Conservation (phyloP, 1,140 invertebrate species). For the Rhopalosiphum maidis region DNA sequence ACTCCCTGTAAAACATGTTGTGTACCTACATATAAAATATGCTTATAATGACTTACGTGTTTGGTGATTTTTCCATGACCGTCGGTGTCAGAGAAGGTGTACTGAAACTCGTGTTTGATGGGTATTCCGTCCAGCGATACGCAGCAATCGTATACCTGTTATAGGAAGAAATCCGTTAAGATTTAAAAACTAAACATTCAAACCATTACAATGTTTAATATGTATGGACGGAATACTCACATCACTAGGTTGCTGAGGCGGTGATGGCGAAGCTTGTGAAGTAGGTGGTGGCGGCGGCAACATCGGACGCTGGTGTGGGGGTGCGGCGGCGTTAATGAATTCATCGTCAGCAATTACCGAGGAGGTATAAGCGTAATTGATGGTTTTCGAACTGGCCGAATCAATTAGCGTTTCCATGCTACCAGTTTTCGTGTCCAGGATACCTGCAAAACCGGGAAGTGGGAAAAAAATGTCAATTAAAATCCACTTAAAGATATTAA, state of each 20-base stretch:
- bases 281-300: conserved; percentile 1
- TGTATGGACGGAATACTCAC: not conserved
- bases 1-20: not conserved
- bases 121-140: conserved; percentile 46
- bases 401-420: conserved; percentile 57
- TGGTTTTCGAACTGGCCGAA: conserved; percentile 40
- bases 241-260: not conserved
- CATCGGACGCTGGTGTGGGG: conserved; percentile 29
- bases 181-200: not conserved
- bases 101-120: conserved; percentile 52
- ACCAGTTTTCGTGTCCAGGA: conserved; percentile 41
- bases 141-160: conserved; percentile 41
- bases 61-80: conserved; percentile 45
- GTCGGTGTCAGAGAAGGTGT: conserved; percentile 21
- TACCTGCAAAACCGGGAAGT: conserved; percentile 62
- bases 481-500: conserved; percentile 53
- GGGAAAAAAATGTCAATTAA: conserved; percentile 35
- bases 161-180: not conserved
- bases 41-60: not conserved
- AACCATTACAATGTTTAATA: not conserved
- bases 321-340: not conserved
- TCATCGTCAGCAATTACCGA: conserved; percentile 42
- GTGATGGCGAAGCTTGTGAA: not conserved
- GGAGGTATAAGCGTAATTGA: conserved; percentile 50
- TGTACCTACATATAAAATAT: not conserved